These are phyloP conservation scores for Spatulosminthurus flaviceps DNA, from an alignment of 2,888 invertebrate species.

Conservation along the genomic window DNA sequence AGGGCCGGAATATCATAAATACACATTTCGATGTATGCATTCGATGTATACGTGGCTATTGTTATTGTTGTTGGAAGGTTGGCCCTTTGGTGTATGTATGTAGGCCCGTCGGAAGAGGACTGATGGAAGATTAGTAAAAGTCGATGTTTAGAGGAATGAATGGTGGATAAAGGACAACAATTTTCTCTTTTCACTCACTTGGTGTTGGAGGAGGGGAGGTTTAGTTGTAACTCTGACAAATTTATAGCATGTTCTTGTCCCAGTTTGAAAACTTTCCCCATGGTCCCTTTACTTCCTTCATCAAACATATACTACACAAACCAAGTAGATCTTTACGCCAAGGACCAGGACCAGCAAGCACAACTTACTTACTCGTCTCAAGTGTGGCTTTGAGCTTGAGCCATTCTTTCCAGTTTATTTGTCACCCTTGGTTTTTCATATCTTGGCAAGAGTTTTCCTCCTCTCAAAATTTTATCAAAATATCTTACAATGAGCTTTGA, in stretches of 20 bases:
- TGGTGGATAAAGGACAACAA: constrained; percentile 23
- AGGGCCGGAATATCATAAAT: too few species aligned
- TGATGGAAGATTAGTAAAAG: constrained; percentile 22
- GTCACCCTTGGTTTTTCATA: constrained; percentile 6
- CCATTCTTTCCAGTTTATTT: neutral
- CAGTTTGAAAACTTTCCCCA: constrained; percentile 39
- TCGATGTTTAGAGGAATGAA: constrained; percentile 18
- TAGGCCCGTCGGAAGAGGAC: neutral
- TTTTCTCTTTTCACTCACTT: constrained; percentile 1
- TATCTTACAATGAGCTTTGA: constrained; percentile 1
- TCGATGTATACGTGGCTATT: too few species aligned
- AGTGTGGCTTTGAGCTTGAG: neutral
- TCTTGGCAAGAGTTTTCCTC: neutral
- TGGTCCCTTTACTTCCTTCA: constrained; percentile 19
- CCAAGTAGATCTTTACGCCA: too few species aligned
- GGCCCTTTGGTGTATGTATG: neutral
- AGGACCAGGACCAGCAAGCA: too few species aligned
- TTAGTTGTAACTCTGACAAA: constrained; percentile 36
- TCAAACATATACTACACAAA: neutral
- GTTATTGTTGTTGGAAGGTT: too few species aligned
- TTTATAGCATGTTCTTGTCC: constrained; percentile 43
- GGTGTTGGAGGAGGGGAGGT: neutral
- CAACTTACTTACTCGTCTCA: neutral
- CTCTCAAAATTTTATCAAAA: neutral
- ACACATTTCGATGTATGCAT: too few species aligned